Base-by-base conservation (phyloP, 2,888 invertebrate species). In the Suillia variegata region DNA sequence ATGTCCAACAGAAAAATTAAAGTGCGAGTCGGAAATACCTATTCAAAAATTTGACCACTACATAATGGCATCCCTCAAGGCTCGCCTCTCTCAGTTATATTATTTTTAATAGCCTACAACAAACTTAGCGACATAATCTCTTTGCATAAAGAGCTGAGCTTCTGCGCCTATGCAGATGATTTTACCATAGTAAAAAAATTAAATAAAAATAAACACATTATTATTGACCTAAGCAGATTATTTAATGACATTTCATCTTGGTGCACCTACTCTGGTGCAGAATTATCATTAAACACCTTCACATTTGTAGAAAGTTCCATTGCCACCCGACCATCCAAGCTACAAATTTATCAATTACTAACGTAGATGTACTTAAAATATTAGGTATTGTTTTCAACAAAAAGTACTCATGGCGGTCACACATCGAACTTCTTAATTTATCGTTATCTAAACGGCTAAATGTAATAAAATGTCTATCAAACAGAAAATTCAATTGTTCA, bases 91-190 rank as follows among this genome's bases (percentile, higher is more conserved):
- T 60, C 56, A 2, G 59, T 64, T 0, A 48, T 62, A 5, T 24
- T 61, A 3, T 61, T 63, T 12, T 48, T 55, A 6, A 64, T 62
- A 24, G 58, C 64, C 1, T 62, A 54, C 24, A 62, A 62, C 20
- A 60, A 56, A 54, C 47, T 65, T 0, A 45, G 42, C 21, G 10
- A 18, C 6, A 51, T 50, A 17, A 50, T 64, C 15, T 48, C 52
- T 0, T 3, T 45, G 10, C 31, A 64, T 26, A 62, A 58, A 57
- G 21, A 58, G 48, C 50, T 59, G 8, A 42, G 38, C 26, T 58
- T 63, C 18, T 62, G 54, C n/a, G 58, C 57, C 6, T 66, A 62
- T 17, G 62, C 65, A 0, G 65, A 68, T 18, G 66, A 68, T 52
- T 58, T 67, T 1, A 54, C 58, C 31, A 15, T 64, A 8, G 48